Evolutionary conservation across 2,888 invertebrate species (phyloP).

Genomic region (Platerodrilus igneus): DNA sequence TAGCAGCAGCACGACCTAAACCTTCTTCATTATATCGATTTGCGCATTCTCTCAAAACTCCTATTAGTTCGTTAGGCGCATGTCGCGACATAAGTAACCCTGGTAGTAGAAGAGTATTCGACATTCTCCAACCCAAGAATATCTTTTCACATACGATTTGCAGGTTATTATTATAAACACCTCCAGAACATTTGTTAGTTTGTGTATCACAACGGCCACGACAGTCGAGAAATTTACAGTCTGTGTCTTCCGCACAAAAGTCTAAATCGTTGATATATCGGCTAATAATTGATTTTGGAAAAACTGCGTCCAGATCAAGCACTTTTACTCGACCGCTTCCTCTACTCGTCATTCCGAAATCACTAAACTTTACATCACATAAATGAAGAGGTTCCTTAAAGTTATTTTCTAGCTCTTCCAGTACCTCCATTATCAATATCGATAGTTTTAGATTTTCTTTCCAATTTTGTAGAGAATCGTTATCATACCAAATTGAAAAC

Average conservation of each 20-base stretch:
- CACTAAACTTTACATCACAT: slow-evolving; percentile 64
- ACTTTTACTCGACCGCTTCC: slow-evolving; percentile 53
- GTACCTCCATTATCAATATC: slow-evolving; percentile 57
- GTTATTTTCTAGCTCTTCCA: slow-evolving; percentile 55
- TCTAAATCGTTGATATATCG: slow-evolving; percentile 47
- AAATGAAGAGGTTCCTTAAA: slow-evolving; percentile 60
- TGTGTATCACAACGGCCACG: slow-evolving; percentile 55
- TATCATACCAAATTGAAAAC: slow-evolving; percentile 51
- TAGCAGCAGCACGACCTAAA: slow-evolving; percentile 49
- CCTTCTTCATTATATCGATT: slow-evolving; percentile 51
- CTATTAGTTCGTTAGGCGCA: slow-evolving; percentile 55
- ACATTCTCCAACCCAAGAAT: slow-evolving; percentile 60
- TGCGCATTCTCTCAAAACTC: slow-evolving; percentile 56
- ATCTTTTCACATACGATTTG: slow-evolving; percentile 64
- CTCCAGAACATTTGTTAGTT: slow-evolving; percentile 52
- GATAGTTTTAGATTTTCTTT: slow-evolving; percentile 54
- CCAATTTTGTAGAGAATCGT: slow-evolving; percentile 56
- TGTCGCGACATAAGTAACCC: slow-evolving; percentile 58
- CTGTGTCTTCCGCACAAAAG: slow-evolving; percentile 55
- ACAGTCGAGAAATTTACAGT: slow-evolving; percentile 67
- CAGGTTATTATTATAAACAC: slow-evolving; percentile 60
- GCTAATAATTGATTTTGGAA: slow-evolving; percentile 54
- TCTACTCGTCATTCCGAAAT: slow-evolving; percentile 58
- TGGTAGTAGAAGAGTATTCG: slow-evolving; percentile 57
- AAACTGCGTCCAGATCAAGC: slow-evolving; percentile 60